A percentile compares a stretch with the other conserved stretches of the same genome.
phyloP scores from a whole-genome alignment of 2,113 vertebrate species.

The Deroptyus accipitrinus region DNA sequence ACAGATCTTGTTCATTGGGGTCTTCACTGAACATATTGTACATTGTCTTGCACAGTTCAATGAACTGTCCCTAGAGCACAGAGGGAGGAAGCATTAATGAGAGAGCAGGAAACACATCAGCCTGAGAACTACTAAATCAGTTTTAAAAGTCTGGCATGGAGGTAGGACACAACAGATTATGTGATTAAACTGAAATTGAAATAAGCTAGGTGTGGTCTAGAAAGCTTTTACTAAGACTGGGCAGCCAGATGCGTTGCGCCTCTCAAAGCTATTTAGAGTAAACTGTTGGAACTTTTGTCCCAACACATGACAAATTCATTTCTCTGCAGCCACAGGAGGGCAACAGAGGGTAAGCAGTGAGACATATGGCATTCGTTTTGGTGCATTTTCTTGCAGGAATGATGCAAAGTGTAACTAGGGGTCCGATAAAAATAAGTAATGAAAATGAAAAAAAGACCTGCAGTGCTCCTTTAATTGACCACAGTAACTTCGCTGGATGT shows the following conservation, averaged over 20 bases:
- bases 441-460: background rate
- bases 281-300: background rate
- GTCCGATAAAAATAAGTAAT: background rate
- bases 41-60: slow-evolving; percentile 95
- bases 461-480: background rate
- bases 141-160: background rate
- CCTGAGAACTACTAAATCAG: background rate
- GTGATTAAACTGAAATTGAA: background rate
- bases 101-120: background rate
- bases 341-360: background rate
- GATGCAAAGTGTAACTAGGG: background rate
- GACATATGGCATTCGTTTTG: background rate
- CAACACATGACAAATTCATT: background rate
- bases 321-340: slow-evolving; percentile 9
- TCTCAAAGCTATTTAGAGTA: background rate
- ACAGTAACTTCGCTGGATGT: background rate
- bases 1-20: slow-evolving; percentile 90
- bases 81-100: background rate
- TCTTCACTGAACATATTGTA: slow-evolving; percentile 99
- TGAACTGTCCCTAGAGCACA: slow-evolving; percentile 88
- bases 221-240: background rate
- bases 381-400: background rate
- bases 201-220: background rate
- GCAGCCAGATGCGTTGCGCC: background rate
- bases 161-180: background rate